phyloP scores from a whole-genome alignment of 2,888 invertebrate species.

The Tetramorium bicarinatum region DNA sequence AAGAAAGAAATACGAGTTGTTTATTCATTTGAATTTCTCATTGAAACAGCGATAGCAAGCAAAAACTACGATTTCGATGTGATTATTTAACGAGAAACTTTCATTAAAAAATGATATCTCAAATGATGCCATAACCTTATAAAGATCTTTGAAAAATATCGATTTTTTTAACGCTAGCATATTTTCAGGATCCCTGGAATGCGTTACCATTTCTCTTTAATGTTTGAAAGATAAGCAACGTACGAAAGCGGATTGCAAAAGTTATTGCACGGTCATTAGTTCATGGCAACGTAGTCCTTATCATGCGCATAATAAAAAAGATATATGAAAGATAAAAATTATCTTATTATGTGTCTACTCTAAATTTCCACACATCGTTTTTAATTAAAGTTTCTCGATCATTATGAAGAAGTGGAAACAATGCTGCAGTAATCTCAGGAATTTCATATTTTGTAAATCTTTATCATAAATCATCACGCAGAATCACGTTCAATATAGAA shows the following conservation, averaged over 20 bases:
- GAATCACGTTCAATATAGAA: background rate
- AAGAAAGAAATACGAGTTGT: background rate
- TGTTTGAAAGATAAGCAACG: constrained; percentile 21
- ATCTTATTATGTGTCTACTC: background rate
- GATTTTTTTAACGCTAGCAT: background rate
- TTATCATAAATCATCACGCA: background rate
- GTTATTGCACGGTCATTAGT: background rate
- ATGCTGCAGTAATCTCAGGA: background rate
- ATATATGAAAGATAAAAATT: background rate
- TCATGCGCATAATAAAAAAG: background rate
- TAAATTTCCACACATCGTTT: background rate
- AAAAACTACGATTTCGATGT: background rate
- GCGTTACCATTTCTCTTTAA: background rate
- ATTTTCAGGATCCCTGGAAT: background rate
- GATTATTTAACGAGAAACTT: constrained; percentile 1
- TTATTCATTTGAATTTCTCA: background rate
- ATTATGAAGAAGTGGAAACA: background rate
- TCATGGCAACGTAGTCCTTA: constrained; percentile 17
- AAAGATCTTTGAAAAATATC: background rate
- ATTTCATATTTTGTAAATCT: background rate
- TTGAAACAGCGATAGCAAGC: background rate
- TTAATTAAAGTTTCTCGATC: background rate
- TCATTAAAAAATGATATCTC: constrained; percentile 1
- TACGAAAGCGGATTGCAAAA: background rate
- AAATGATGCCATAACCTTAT: background rate